These are phyloP conservation scores for Megaceryle maxima DNA, from an alignment of 2,113 vertebrate species.

Conservation along the genomic window DNA sequence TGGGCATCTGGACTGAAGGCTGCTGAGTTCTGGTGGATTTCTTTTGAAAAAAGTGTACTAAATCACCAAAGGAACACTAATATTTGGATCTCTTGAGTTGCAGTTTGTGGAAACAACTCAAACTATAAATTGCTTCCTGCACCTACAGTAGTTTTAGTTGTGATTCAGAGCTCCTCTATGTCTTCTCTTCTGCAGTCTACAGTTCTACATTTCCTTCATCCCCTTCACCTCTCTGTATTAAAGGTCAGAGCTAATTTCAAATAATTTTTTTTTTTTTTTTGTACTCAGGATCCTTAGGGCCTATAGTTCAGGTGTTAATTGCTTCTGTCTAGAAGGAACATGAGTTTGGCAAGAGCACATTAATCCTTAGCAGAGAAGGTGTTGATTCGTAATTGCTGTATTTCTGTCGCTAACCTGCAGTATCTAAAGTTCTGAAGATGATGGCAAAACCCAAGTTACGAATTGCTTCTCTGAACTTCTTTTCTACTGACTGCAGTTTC, in stretches of 20 bases:
- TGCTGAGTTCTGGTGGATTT: not conserved
- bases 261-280: not conserved
- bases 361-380: not conserved
- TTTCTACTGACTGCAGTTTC: not conserved
- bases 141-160: not conserved
- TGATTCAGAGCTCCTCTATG: not conserved
- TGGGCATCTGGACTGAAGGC: not conserved
- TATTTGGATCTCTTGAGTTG: not conserved
- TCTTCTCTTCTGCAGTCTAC: not conserved
- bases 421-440: not conserved
- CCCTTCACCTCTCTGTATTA: not conserved
- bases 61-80: not conserved
- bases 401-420: not conserved
- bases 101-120: not conserved
- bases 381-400: slow-evolving; percentile 12
- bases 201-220: not conserved
- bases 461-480: not conserved
- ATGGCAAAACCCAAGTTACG: not conserved
- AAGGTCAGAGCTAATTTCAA: not conserved
- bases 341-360: slow-evolving; percentile 13
- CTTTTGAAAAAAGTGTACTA: not conserved
- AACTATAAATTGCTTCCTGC: not conserved
- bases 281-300: not conserved
- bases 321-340: not conserved
- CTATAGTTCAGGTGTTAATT: not conserved